Conservation (phyloP, 2,888 invertebrate species). For the Drosophila borealis region DNA sequence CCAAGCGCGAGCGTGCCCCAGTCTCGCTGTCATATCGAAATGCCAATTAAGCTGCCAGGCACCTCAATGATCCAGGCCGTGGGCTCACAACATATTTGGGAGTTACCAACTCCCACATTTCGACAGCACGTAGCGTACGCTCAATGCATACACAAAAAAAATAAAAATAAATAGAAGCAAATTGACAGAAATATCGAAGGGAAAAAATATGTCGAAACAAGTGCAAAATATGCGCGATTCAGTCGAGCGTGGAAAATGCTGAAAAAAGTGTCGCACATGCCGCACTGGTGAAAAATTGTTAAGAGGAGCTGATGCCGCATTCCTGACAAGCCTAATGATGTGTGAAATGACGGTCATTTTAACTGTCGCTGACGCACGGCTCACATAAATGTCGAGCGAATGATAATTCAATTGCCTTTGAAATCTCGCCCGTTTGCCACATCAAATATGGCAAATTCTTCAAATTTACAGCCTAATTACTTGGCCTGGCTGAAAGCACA, state of each 20-base stretch:
- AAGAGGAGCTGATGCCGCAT: slow-evolving; percentile 14
- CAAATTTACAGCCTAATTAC: slow-evolving; percentile 33
- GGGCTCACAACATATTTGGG: slow-evolving; percentile 12
- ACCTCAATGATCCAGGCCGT: slow-evolving; percentile 55
- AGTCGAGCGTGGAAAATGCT: slow-evolving; percentile 44
- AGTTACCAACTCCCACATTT: slow-evolving; percentile 9
- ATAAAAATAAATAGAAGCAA: not conserved
- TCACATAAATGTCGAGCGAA: slow-evolving; percentile 40
- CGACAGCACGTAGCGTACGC: slow-evolving; percentile 49
- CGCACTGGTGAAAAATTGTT: slow-evolving; percentile 13
- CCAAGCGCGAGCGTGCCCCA: slow-evolving; percentile 18
- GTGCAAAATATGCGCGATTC: slow-evolving; percentile 55
- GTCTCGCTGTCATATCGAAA: slow-evolving; percentile 69
- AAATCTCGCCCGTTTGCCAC: slow-evolving; percentile 18
- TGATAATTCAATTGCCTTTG: slow-evolving; percentile 52
- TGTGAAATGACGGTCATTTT: slow-evolving; percentile 67
- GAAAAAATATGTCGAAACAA: slow-evolving; percentile 8
- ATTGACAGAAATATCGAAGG: slow-evolving; percentile 16
- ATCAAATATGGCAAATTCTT: slow-evolving; percentile 4
- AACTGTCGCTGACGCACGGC: slow-evolving; percentile 19
- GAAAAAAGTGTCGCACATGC: slow-evolving; percentile 45
- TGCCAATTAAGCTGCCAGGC: slow-evolving; percentile 70
- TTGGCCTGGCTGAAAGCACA: slow-evolving; percentile 1
- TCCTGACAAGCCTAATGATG: slow-evolving; percentile 67
- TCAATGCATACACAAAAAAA: slow-evolving; percentile 53